These are phyloP conservation scores for Basileuterus tristriatus DNA, from an alignment of 2,797 vertebrate genomes.

Conservation along the genomic window DNA sequence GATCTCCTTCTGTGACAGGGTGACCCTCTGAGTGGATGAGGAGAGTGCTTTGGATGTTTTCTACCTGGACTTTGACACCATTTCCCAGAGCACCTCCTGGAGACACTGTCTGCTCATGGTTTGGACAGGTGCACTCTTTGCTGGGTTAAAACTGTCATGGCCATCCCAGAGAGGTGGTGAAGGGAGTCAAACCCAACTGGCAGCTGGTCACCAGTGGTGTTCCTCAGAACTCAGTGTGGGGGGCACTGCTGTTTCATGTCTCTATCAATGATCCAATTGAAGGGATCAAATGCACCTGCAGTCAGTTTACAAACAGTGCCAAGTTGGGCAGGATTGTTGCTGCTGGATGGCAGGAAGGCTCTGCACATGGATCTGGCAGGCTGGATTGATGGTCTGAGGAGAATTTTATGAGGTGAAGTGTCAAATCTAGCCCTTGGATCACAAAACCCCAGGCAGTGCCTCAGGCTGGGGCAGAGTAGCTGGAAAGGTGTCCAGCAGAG, in stretches of 20 bases:
- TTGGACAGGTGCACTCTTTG: neutral
- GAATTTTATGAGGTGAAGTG: neutral
- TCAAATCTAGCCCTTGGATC: neutral
- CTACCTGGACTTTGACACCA: neutral
- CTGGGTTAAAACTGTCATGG: neutral
- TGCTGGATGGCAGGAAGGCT: neutral
- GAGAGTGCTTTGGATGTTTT: neutral
- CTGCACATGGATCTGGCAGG: neutral
- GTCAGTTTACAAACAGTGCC: neutral
- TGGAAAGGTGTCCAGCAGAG: neutral
- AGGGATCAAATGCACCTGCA: neutral
- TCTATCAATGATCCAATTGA: neutral
- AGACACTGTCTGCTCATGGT: neutral
- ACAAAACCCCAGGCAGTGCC: neutral
- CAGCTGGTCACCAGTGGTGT: neutral
- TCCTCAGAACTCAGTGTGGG: neutral
- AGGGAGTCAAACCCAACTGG: neutral
- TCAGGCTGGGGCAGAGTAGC: neutral
- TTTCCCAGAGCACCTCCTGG: neutral
- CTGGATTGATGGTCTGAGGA: neutral
- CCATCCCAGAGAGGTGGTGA: neutral
- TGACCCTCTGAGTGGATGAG: neutral
- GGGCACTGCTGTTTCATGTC: neutral
- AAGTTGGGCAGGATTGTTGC: neutral
- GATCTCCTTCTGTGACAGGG: neutral